Conservation (phyloP, 2,888 invertebrate species). For the Teinopalpus imperialis region DNA sequence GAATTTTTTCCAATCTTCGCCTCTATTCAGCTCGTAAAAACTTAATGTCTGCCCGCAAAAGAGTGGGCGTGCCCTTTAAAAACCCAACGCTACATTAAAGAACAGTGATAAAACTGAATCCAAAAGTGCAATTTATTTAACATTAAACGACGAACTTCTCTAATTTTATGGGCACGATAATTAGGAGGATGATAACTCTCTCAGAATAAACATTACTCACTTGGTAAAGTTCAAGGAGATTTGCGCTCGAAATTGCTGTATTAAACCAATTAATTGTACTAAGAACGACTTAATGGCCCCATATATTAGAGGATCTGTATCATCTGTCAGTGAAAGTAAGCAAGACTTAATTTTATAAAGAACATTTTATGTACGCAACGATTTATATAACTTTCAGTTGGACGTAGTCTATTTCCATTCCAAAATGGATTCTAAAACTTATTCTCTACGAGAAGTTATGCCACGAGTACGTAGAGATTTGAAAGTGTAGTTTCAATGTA, state of each 20-base stretch:
- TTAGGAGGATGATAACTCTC: conserved; percentile 70
- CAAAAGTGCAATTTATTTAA: conserved; percentile 53
- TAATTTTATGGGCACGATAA: conserved; percentile 72
- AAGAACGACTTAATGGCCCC: conserved; percentile 66
- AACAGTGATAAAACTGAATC: conserved; percentile 51
- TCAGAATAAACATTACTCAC: conserved; percentile 74
- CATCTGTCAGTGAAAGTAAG: conserved; percentile 42
- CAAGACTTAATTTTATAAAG: conserved; percentile 29
- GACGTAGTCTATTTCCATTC: conserved; percentile 16
- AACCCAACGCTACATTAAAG: conserved; percentile 33
- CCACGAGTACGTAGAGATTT: too few species aligned
- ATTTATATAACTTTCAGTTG: conserved; percentile 24
- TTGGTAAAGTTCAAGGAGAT: conserved; percentile 64
- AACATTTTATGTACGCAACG: conserved; percentile 22
- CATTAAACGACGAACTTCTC: conserved; percentile 52
- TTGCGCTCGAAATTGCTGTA: conserved; percentile 73
- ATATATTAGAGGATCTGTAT: conserved; percentile 60
- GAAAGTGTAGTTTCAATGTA: too few species aligned
- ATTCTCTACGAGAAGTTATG: too few species aligned
- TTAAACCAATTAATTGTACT: conserved; percentile 79
- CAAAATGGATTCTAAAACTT: conserved; percentile 11
- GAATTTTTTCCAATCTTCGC: conserved; percentile 80
- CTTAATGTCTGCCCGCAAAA: conserved; percentile 68
- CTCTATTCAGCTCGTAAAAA: conserved; percentile 71
- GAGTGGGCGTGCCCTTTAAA: conserved; percentile 50